Conservation (phyloP, 2,797 vertebrate species). For the Mormyrops boulengeri region DNA sequence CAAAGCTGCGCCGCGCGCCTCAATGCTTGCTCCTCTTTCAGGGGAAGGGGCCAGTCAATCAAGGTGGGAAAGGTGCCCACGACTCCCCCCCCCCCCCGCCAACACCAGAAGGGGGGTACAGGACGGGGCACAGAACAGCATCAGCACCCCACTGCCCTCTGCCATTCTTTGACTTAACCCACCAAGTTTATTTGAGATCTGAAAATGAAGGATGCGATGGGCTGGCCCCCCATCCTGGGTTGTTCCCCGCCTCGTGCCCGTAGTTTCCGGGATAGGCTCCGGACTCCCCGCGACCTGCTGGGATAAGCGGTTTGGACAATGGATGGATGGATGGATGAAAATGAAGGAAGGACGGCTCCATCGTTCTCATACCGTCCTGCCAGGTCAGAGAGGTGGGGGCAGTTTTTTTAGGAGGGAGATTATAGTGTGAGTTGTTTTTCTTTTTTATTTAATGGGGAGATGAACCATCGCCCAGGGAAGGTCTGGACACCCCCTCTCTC, state of each 20-base stretch:
- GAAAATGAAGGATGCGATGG: no score
- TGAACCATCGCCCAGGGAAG: slow-evolving; percentile 54
- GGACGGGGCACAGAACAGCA: background rate
- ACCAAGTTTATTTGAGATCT: background rate
- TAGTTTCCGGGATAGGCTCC: no score
- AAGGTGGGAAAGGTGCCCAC: background rate
- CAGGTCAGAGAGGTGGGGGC: slow-evolving; percentile 24
- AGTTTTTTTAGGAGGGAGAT: slow-evolving; percentile 41
- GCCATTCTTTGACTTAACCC: background rate
- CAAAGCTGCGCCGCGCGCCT: slow-evolving; percentile 54
- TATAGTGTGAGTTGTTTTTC: slow-evolving; percentile 42
- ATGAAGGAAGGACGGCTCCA: slow-evolving; percentile 17
- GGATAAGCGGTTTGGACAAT: no score
- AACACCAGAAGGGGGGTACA: background rate
- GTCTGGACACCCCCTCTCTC: slow-evolving; percentile 54
- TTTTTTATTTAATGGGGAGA: slow-evolving; percentile 38
- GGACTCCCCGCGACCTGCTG: no score
- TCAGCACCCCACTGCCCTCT: background rate
- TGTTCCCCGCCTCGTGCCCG: no score
- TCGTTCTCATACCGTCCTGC: slow-evolving; percentile 43
- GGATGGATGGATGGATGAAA: no score
- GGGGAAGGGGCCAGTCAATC: slow-evolving; percentile 17
- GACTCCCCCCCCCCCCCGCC: background rate
- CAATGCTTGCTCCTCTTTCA: slow-evolving; percentile 47
- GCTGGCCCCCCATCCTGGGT: no score